These are phyloP conservation scores for Malaclemys terrapin DNA, from an alignment of 2,113 vertebrate genomes.

Conservation along the genomic window DNA sequence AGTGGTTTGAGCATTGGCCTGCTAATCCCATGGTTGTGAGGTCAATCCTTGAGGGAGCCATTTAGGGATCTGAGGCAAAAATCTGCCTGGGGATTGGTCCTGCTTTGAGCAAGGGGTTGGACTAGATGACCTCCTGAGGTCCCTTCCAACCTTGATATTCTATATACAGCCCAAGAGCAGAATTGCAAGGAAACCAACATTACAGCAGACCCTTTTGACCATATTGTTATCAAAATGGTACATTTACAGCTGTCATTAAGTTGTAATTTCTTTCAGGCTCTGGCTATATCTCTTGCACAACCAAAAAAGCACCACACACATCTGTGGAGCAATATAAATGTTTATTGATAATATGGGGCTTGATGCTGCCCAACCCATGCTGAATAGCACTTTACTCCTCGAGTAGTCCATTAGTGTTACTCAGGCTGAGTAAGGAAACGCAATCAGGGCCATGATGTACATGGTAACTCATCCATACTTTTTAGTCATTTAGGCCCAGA, in stretches of 20 bases:
- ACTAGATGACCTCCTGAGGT: too few species aligned
- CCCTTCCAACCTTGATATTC: too few species aligned
- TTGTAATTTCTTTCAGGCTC: not conserved
- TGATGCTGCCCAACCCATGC: not conserved
- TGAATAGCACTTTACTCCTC: not conserved
- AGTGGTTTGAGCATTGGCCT: too few species aligned
- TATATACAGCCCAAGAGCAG: fast-evolving
- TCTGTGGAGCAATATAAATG: not conserved
- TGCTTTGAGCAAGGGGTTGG: too few species aligned
- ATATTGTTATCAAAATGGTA: not conserved
- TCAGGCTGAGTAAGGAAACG: not conserved
- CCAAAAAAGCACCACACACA: not conserved
- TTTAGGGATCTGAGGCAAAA: too few species aligned
- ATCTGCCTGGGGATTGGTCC: too few species aligned
- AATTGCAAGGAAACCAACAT: not conserved
- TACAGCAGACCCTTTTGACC: not conserved
- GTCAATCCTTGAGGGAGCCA: too few species aligned
- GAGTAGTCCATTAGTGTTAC: not conserved
- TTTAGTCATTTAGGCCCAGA: not conserved
- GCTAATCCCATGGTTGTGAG: too few species aligned
- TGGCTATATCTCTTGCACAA: not conserved
- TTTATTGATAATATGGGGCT: not conserved
- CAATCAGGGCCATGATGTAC: not conserved
- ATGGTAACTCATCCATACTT: not conserved
- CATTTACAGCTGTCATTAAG: not conserved